phyloP scores from a whole-genome alignment of 2,888 invertebrate genomes.

The Alsophila aescularia region DNA sequence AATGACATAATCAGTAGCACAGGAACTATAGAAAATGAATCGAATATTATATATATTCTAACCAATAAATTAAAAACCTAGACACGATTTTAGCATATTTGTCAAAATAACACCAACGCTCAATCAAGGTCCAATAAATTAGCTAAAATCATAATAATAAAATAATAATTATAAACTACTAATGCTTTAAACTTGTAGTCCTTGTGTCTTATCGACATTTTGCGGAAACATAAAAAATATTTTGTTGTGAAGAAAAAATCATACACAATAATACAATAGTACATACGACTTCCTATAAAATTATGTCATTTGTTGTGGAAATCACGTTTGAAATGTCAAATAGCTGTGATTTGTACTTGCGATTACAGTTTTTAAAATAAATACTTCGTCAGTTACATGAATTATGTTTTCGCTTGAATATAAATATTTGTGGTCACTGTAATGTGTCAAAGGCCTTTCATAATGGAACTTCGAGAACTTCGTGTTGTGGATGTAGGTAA shows the following conservation, averaged over 20 bases:
- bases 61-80: slow-evolving; percentile 16
- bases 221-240: slow-evolving; percentile 35
- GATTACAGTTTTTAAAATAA: slow-evolving; percentile 9
- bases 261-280: slow-evolving; percentile 28
- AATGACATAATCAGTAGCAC: background rate
- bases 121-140: slow-evolving; percentile 24
- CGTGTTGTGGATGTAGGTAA: background rate
- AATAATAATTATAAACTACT: slow-evolving; percentile 31
- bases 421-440: slow-evolving; percentile 11
- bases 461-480: background rate
- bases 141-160: slow-evolving; percentile 28
- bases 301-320: slow-evolving; percentile 37
- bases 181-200: slow-evolving; percentile 30
- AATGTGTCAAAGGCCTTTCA: slow-evolving; percentile 7
- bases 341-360: background rate
- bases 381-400: slow-evolving; percentile 18
- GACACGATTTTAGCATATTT: slow-evolving; percentile 13
- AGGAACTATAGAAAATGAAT: background rate
- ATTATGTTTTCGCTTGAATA: slow-evolving; percentile 9
- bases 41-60: background rate
- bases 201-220: slow-evolving; percentile 30
- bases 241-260: slow-evolving; percentile 29
- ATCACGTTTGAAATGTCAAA: slow-evolving; percentile 40
- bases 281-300: slow-evolving; percentile 35
- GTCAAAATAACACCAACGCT: slow-evolving; percentile 19